Evolutionary conservation across 2,888 invertebrate genomes (phyloP), one percentile per base, ranked within the genome.

Genomic region (Pandemis corylana): DNA sequence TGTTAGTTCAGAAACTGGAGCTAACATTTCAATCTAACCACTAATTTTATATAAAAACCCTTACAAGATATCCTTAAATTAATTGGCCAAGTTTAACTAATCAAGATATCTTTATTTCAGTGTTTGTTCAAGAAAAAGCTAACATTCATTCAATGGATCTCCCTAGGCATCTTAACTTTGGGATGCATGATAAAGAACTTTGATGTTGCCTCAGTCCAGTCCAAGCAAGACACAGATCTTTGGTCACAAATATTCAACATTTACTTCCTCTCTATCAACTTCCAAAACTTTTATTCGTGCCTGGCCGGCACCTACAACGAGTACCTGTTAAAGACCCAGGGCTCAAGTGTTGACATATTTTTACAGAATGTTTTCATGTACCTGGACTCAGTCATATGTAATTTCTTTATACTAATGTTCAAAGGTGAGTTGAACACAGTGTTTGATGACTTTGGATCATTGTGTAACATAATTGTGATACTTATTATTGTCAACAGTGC

Each of bases 311-410:
- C 99, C 4, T 99, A 99, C 89, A 99, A 99, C 87, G 99, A 99
- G 87, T 98, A 98, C 90, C 94, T 99, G 70, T 93, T 99, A 5
- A 99, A 99, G 93, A 97, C 97, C 44, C 96, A 96, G 81, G 98
- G 98, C 20, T 96, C 96, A 3, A 96, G 97, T 79, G 97, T 98
- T 0, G 97, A 98, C 85, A 97, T 99, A 83, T 98, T 98, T 91
- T 93, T 99, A 78, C 99, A 99, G 91, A 99, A 99, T 89, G 96
- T 98, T 7, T 99, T 98, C 84, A 98, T 99, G 98, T 99, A 99
- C 88, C 86, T 98, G 44, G 98, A 99, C 89, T 99, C 99, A 5
- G 98, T 99, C 77, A 84, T 98, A n/a, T 98, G 98, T 87, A 99
- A 99, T 89, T 88, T 96, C n/a, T 88, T 96, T 4, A 94, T 98